These are phyloP conservation scores for Pomatostomus ruficeps DNA, from an alignment of 2,113 vertebrate species.

Conservation along the genomic window DNA sequence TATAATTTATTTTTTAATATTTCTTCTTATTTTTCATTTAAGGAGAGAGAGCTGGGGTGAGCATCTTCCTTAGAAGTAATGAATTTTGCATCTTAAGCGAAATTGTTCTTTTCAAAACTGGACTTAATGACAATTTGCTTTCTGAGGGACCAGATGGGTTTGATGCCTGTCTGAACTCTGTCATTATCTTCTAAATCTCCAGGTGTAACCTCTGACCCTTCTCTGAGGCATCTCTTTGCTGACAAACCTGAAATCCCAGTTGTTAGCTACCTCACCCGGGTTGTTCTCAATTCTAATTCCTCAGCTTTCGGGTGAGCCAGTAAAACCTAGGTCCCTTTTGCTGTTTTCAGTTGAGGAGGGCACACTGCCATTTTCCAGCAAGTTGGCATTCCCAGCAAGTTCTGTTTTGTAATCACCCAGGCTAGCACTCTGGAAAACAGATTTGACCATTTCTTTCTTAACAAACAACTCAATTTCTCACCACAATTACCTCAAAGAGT, in stretches of 20 bases:
- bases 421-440: conserved; percentile 1
- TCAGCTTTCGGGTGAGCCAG: background rate
- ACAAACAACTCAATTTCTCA: background rate
- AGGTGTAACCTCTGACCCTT: conserved; percentile 25
- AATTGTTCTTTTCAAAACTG: background rate
- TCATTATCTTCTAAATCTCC: background rate
- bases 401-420: conserved; percentile 29
- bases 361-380: background rate
- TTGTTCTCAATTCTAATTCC: background rate
- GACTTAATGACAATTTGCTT: background rate
- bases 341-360: background rate
- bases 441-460: conserved; percentile 16
- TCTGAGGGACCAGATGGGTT: background rate
- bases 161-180: background rate
- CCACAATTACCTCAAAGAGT: background rate
- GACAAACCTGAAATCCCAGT: conserved; percentile 42
- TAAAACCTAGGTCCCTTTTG: background rate
- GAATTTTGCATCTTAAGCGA: background rate
- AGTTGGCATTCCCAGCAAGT: background rate
- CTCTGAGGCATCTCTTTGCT: background rate
- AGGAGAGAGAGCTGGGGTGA: background rate
- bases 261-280: background rate
- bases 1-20: background rate
- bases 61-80: background rate
- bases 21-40: background rate